Evolutionary conservation across 2,113 vertebrate species (phyloP), one percentile per base, ranked within the genome.

Genomic region (Abramis brama): DNA sequence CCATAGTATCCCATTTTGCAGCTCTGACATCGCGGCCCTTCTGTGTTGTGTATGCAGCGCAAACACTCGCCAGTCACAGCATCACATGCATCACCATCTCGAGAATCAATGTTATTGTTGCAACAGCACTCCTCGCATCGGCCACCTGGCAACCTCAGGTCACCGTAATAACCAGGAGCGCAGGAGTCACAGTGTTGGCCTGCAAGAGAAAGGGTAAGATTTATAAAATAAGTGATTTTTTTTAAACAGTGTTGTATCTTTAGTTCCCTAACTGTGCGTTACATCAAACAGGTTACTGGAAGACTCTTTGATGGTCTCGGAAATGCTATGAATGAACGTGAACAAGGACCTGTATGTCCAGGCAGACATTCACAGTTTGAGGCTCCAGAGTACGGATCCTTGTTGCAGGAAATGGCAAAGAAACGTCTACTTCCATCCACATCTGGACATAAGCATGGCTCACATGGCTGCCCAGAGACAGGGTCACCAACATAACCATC

Each of bases 1-100:
- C 97, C 97, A 68, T 96, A 96, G 91, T 96, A 95, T 15, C 96
- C 97, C 0, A 94, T 94, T 89, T 91, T 95, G 90, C 97, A 98
- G 90, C 91, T 89, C 84, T 97, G 94, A 89, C 97, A 98, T 74
- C 76, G 89, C 6, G 89, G 45, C 39, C 97, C 97, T 0, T 90
- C 87, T 0, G 96, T 97, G 90, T 97, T 93, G 91, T 96, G 88
- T 60, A 97, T 94, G 91, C 97, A 97, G 87, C 86, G 94, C 68
- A 95, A 92, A 89, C 96, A 97, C 76, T 95, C 90, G 3, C 97
- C 97, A 0, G 95, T 97, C 52, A 92, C 62, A 2, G 27, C 73
- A 91, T 95, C 92, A 70, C 96, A 98, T 47, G 96, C 93, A 0
- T 91, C 86, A 0, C 82, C 86, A 73, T 98, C 96, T 1, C 85